A percentile compares a stretch with the other conserved stretches of the same genome.
phyloP scores from a whole-genome alignment of 2,113 vertebrate genomes.

The Hiodon tergisus region DNA sequence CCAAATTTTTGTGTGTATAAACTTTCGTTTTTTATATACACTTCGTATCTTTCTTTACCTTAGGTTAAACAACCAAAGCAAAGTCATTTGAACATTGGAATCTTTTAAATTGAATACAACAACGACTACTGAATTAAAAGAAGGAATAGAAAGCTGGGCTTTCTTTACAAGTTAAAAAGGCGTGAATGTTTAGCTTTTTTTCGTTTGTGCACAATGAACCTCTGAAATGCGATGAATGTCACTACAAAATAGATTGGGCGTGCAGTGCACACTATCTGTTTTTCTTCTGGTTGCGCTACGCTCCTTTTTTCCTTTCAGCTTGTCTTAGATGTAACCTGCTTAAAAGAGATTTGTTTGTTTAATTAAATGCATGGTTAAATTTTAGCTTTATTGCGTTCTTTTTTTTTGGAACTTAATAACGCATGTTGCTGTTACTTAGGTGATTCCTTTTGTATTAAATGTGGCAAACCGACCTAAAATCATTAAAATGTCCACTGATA shows the following conservation, averaged over 20 bases:
- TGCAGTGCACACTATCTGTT: neutral
- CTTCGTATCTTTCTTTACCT: no score
- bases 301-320: neutral
- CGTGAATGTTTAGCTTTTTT: neutral
- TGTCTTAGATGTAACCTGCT: neutral
- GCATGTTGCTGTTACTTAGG: neutral
- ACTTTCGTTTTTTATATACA: no score
- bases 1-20: no score
- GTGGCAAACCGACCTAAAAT: no score
- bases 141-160: neutral
- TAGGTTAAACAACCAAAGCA: no score
- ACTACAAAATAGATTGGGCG: conserved; percentile 10
- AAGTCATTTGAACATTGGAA: no score
- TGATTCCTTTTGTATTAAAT: no score
- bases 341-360: no score
- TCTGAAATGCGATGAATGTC: neutral
- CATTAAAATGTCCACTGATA: no score
- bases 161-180: neutral
- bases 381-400: neutral
- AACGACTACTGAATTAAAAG: no score
- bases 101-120: no score
- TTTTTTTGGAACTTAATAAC: neutral
- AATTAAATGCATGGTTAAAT: neutral
- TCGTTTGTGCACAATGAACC: neutral
- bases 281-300: neutral